Evolutionary conservation across 1,140 invertebrate species (phyloP).

Genomic region (Bombus vancouverensis): DNA sequence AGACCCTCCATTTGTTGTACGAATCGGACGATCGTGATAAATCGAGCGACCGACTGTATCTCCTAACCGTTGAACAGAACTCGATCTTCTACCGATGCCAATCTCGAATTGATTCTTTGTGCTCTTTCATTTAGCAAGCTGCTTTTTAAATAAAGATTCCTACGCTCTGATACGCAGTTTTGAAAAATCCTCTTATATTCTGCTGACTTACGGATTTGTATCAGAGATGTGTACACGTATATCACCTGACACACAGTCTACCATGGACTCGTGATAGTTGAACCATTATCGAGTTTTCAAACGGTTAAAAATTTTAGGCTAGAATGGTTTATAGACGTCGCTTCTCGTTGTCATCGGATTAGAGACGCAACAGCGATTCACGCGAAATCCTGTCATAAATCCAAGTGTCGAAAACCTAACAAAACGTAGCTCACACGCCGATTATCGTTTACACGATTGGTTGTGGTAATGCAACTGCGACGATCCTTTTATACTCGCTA

Average conservation of each 20-base stretch:
- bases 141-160: background rate
- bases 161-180: background rate
- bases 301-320: background rate
- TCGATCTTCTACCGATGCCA: background rate
- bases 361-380: background rate
- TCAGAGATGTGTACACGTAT: background rate
- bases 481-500: background rate
- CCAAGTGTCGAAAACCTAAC: background rate
- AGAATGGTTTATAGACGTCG: background rate
- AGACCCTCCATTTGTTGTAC: too few species aligned
- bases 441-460: background rate
- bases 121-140: background rate
- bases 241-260: too few species aligned
- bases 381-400: background rate
- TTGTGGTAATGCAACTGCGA: too few species aligned
- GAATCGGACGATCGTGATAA: too few species aligned
- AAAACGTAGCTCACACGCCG: background rate
- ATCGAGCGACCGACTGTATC: too few species aligned
- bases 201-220: background rate
- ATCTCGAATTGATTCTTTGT: background rate
- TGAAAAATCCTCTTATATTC: background rate
- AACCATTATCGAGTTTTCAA: background rate
- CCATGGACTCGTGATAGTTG: background rate
- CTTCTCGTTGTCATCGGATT: background rate
- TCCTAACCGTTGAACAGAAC: too few species aligned